Conservation (phyloP, 2,797 vertebrate genomes). For the Allobates femoralis region DNA sequence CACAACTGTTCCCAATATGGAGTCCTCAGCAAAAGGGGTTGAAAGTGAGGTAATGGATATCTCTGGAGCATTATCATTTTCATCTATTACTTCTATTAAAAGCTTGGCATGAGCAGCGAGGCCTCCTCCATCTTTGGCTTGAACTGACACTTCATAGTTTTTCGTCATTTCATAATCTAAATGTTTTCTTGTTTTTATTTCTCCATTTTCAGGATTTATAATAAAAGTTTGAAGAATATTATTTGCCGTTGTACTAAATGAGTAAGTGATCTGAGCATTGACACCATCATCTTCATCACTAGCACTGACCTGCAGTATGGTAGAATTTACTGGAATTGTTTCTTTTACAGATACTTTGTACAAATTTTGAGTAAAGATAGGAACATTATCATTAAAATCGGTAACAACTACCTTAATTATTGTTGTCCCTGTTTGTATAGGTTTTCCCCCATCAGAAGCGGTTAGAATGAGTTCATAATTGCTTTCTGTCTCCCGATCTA, state of each 20-base stretch:
- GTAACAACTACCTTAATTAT: conserved; percentile 69
- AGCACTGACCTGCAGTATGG: conserved; percentile 67
- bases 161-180: conserved; percentile 75
- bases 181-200: conserved; percentile 66
- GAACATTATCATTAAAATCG: conserved; percentile 73
- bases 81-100: conserved; percentile 68
- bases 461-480: conserved; percentile 70
- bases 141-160: conserved; percentile 75
- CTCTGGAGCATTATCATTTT: conserved; percentile 68
- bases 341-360: conserved; percentile 73
- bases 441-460: conserved; percentile 72
- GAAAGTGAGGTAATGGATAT: conserved; percentile 71
- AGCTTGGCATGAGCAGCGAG: conserved; percentile 74
- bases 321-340: conserved; percentile 67
- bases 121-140: conserved; percentile 73
- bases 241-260: conserved; percentile 70
- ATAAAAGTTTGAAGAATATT: conserved; percentile 63
- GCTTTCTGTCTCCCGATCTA: conserved; percentile 77
- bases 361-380: conserved; percentile 71
- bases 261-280: conserved; percentile 75
- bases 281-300: conserved; percentile 71
- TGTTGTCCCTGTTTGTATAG: conserved; percentile 71
- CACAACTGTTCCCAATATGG: conserved; percentile 67
- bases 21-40: conserved; percentile 71
- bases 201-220: conserved; percentile 59